phyloP scores from a whole-genome alignment of 1,140 invertebrate genomes.

The Sipha flava region DNA sequence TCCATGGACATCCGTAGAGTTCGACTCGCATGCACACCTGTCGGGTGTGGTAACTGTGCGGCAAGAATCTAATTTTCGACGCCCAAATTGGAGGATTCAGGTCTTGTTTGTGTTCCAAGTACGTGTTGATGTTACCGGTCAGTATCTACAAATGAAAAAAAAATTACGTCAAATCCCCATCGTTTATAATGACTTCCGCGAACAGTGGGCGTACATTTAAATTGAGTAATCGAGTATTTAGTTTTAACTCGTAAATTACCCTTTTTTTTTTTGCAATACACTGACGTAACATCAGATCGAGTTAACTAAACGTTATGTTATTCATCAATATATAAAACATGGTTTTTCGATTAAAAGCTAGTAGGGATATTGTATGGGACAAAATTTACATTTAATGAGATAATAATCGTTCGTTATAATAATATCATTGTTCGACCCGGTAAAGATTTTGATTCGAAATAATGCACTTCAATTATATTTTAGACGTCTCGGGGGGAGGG shows the following conservation, averaged over 20 bases:
- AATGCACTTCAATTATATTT: too few relatives aligned
- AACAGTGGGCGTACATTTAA: not conserved
- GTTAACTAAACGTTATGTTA: too few relatives aligned
- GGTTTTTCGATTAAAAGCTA: too few relatives aligned
- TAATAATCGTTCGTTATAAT: too few relatives aligned
- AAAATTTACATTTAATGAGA: too few relatives aligned
- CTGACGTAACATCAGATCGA: too few relatives aligned
- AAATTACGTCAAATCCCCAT: not conserved
- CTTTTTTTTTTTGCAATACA: not conserved
- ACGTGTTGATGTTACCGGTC: slow-evolving; percentile 72
- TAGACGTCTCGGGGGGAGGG: too few relatives aligned
- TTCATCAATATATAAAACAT: too few relatives aligned
- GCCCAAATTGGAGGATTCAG: slow-evolving; percentile 65
- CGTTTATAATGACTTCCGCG: not conserved
- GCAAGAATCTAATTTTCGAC: slow-evolving; percentile 62
- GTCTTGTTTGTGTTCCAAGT: slow-evolving; percentile 63
- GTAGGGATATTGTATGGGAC: too few relatives aligned
- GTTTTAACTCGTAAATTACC: not conserved
- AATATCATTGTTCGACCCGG: too few relatives aligned
- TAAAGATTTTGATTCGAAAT: too few relatives aligned
- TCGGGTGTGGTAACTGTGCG: slow-evolving; percentile 61
- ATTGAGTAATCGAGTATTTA: not conserved
- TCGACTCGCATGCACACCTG: slow-evolving; percentile 74
- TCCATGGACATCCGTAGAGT: slow-evolving; percentile 64
- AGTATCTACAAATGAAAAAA: slow-evolving; percentile 58